Conservation (phyloP, 2,888 invertebrate species). For the Synergus umbraculus region DNA sequence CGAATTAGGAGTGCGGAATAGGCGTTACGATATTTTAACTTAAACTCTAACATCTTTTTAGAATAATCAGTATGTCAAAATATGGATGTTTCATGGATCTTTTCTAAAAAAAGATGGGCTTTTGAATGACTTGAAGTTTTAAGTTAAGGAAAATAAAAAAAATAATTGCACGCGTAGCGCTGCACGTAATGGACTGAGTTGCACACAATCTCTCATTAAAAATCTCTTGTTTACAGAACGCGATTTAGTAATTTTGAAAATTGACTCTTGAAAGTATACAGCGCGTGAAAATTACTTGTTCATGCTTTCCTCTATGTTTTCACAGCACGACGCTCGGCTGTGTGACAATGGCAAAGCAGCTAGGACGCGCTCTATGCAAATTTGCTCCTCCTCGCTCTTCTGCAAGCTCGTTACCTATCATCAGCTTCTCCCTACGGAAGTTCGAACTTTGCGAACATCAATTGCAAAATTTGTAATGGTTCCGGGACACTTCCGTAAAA, state of each 20-base stretch:
- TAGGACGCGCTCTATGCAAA: slow-evolving; percentile 30
- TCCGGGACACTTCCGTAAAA: slow-evolving; percentile 41
- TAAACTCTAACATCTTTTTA: too few relatives aligned
- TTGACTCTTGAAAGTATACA: not conserved
- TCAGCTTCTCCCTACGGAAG: slow-evolving; percentile 27
- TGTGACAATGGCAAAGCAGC: slow-evolving; percentile 30
- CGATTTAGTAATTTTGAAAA: not conserved
- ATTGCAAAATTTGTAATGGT: slow-evolving; percentile 41
- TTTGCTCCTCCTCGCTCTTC: slow-evolving; percentile 26
- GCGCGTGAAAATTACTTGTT: slow-evolving; percentile 7
- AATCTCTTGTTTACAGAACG: not conserved
- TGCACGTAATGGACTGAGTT: too few relatives aligned
- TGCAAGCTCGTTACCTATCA: slow-evolving; percentile 39
- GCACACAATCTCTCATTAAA: too few relatives aligned
- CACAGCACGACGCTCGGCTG: slow-evolving; percentile 8
- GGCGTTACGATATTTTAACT: too few relatives aligned
- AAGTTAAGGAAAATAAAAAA: too few relatives aligned
- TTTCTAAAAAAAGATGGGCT: too few relatives aligned
- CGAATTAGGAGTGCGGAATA: too few relatives aligned
- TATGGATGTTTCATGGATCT: not conserved
- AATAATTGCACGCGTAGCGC: too few relatives aligned
- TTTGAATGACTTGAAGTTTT: too few relatives aligned
- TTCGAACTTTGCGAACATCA: slow-evolving; percentile 37
- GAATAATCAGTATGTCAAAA: not conserved
- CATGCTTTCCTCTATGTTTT: slow-evolving; percentile 22